Base-by-base conservation (phyloP, 2,888 invertebrate genomes). In the Leptothorax acervorum region DNA sequence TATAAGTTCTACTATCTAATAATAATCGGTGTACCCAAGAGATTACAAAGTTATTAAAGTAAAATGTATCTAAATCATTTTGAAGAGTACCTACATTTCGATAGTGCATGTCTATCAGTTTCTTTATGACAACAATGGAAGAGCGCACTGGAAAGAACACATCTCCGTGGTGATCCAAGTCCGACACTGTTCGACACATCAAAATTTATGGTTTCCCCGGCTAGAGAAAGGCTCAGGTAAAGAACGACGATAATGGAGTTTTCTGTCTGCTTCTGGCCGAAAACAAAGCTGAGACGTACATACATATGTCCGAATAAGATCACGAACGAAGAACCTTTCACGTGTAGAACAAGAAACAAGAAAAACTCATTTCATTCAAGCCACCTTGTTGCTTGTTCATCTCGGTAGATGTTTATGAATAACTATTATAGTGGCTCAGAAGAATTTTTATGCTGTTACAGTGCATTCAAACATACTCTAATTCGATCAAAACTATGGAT, bases 241-340 rank as follows among this genome's bases (percentile, higher is more conserved):
- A 90, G 84, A 78, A 85, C 39, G 48, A 68, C 87, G 86, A 90
- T 92, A 92, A 92, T 92, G 87, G 87, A 91, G 90, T 90, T 91
- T 90, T 88, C 81, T 83, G 83, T 42, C 51, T 62, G 65, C 71
- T 87, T 65, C 75, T 57, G 76, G 51, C 73, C 51, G 62, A 73
- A 88, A 89, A 87, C 75, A 71, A 84, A 79, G 70, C 78, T 82
- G 68, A 83, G 88, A 88, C 83, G 66, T 65, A 57, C 57, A 53
- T 74, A 71, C 57, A 53, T 74, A 71, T 42, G 78, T 55, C 51
- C 71, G 28, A 76, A 83, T 73, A 76, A 83, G 70, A 88, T 85
- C 70, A 78, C 57, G 84, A 78, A 66, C 78, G 66, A 62, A 63
- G 53, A 73, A 83, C 11, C 57, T 71, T 70, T 45, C 23, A n/a